A percentile compares a stretch with the other conserved stretches of the same genome.
phyloP scores from a whole-genome alignment of 2,888 invertebrate species.

The Ferdinandea cuprea region DNA sequence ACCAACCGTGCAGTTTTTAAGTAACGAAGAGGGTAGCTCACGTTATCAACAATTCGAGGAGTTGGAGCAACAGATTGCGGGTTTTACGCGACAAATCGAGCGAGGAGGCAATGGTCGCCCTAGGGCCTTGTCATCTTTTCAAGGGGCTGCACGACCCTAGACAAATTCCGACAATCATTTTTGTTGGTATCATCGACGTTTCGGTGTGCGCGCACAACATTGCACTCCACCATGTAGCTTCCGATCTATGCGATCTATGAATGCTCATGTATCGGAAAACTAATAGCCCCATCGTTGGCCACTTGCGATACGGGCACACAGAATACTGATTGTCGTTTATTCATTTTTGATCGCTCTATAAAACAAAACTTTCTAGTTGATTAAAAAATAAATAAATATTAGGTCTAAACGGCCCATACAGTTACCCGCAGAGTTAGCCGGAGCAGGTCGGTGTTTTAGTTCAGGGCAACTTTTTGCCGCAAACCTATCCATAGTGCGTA shows the following conservation, averaged over 20 bases:
- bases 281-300: conserved; percentile 14
- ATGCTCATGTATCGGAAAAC: background rate
- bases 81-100: background rate
- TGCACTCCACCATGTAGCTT: background rate
- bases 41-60: no score
- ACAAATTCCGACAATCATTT: background rate
- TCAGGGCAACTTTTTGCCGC: background rate
- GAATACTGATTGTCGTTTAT: background rate
- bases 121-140: background rate
- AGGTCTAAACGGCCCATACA: no score
- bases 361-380: background rate
- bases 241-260: background rate
- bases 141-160: background rate
- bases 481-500: background rate
- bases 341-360: background rate
- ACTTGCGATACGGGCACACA: background rate
- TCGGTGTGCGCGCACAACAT: background rate
- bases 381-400: background rate
- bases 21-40: no score
- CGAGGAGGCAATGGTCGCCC: background rate
- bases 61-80: background rate
- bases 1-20: background rate
- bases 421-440: no score
- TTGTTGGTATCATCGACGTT: conserved; percentile 9
- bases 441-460: no score